These are phyloP conservation scores for Manis crassicaudata DNA, from an alignment of 2,797 vertebrate species.

Conservation along the genomic window DNA sequence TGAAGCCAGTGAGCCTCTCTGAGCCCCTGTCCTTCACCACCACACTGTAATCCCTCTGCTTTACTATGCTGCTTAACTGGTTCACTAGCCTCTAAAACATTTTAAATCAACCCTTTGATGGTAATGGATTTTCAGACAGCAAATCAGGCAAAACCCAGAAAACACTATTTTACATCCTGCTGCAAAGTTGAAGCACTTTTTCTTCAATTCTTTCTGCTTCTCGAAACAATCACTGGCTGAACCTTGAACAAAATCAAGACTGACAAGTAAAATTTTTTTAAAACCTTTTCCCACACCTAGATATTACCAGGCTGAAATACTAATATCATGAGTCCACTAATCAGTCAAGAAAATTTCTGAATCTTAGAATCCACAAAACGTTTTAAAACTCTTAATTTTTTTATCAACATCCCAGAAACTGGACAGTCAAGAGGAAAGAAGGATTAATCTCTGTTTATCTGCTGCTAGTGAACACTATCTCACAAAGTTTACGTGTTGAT, in stretches of 20 bases:
- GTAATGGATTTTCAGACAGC: neutral
- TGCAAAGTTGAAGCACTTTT: neutral
- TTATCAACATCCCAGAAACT: slow-evolving; percentile 8
- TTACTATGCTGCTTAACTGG: neutral
- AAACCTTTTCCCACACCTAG: neutral
- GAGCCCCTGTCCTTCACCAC: neutral
- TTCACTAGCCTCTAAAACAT: neutral
- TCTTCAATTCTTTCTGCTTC: slow-evolving; percentile 5
- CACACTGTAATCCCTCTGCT: neutral
- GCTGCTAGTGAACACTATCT: neutral
- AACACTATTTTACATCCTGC: neutral
- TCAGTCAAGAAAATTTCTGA: neutral
- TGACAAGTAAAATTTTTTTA: neutral
- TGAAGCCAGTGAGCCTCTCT: neutral
- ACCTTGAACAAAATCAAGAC: neutral
- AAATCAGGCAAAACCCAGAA: neutral
- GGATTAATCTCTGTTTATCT: neutral
- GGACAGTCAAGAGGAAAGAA: neutral
- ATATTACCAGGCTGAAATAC: neutral
- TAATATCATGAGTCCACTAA: neutral
- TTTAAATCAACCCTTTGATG: neutral
- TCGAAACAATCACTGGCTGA: neutral
- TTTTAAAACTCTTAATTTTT: neutral
- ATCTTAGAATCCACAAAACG: slow-evolving; percentile 2
- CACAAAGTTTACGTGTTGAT: neutral